Base-by-base conservation (phyloP, 2,113 vertebrate genomes). In the Gambusia affinis region DNA sequence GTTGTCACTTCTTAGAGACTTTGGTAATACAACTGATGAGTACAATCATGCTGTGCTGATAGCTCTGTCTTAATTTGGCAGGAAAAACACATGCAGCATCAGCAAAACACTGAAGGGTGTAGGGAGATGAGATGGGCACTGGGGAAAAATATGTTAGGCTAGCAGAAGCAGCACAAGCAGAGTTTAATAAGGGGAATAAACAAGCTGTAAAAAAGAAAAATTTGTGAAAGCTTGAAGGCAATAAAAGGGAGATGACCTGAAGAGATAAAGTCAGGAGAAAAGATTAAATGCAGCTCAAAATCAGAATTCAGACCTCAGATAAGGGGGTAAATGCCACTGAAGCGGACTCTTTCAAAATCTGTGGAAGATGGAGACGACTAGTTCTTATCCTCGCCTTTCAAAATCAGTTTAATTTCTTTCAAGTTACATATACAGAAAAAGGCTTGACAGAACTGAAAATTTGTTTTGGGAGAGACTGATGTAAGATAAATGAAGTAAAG, bases 1-100 rank as follows among this genome's bases (percentile, higher is more conserved):
- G 39, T 62, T 64, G 60, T 60, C 39, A 77, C 57, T 60, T 66
- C 12, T 68, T 51, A 11, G 72, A 80, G 70, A 82, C 78, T 35
- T 76, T 61, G 12, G 27, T 64, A 19, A 83, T 82, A 76, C 47
- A 75, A 73, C 47, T 76, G 57, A 89, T 82, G 79, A 85, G 66
- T 30, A 62, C 4, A 57, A 88, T 85, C 82, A 87, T 70, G 79
- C 75, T 78, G 83, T n/a, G 75, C 73, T 81, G 73, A 78, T 77
- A 67, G 79, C 60, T 64, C 15, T 70, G 76, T 60, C 67, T 60
- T 44, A 73, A 76, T 67, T 71, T 76, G 75, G 79, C 79, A 81
- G 73, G 42, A 72, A 72, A 47, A 57, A 77, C 35, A 35, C 51
- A 73, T 66, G 76, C 84, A 72, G 75, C 76, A 72, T 84, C 82